phyloP scores from a whole-genome alignment of 2,113 vertebrate species.

The Choloepus hoffmanni region DNA sequence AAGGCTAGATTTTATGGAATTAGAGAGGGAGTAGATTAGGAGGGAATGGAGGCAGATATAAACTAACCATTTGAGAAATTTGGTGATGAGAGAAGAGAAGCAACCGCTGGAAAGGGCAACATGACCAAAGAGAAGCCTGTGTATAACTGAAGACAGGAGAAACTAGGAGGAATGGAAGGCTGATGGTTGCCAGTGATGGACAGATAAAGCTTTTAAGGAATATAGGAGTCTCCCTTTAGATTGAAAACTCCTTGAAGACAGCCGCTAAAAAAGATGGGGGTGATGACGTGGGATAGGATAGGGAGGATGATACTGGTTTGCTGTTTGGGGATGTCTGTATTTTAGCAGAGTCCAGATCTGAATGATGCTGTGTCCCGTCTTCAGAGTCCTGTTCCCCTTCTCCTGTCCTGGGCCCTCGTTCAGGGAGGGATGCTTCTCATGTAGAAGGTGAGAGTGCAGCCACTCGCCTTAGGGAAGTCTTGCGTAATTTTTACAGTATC shows the following conservation, averaged over 20 bases:
- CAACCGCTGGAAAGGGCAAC: background rate
- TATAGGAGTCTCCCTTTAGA: background rate
- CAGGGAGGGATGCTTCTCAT: conserved; percentile 63
- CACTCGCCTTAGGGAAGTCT: background rate
- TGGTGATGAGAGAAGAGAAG: background rate
- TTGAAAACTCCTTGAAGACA: background rate
- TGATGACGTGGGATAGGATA: background rate
- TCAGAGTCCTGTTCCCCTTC: conserved; percentile 55
- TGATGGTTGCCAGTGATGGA: background rate
- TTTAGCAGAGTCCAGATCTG: conserved; percentile 72
- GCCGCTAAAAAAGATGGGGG: background rate
- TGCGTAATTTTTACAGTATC: conserved; percentile 39
- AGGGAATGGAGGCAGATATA: background rate
- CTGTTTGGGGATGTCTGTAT: conserved; percentile 39
- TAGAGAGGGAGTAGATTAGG: background rate
- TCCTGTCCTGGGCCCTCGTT: conserved; percentile 71
- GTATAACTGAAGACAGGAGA: background rate
- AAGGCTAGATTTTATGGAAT: conserved; percentile 32
- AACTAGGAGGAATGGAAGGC: background rate
- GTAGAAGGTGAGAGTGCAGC: conserved; percentile 77
- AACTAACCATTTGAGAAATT: background rate
- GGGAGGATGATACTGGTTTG: background rate
- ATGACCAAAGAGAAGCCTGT: background rate
- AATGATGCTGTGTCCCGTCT: conserved; percentile 62
- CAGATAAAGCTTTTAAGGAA: background rate